These are phyloP conservation scores for Sceloporus tristichus DNA, from an alignment of 2,113 vertebrate genomes.

Conservation along the genomic window DNA sequence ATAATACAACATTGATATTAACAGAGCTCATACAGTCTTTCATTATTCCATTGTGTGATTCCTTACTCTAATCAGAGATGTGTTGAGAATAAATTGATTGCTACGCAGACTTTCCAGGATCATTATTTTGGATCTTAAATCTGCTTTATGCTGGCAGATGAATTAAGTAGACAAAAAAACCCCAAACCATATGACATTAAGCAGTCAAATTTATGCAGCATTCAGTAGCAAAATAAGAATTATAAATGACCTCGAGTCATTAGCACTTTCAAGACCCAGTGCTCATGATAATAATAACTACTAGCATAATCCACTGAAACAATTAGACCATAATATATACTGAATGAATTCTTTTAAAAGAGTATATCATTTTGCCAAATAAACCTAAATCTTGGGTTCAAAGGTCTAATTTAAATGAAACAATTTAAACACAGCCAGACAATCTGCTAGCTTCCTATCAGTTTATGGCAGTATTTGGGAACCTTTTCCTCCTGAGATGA, in stretches of 20 bases:
- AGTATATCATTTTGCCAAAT: neutral
- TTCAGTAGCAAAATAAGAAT: conserved; percentile 32
- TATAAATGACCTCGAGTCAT: conserved; percentile 42
- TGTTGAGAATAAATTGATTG: neutral
- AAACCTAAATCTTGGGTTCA: neutral
- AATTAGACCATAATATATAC: conserved; percentile 16
- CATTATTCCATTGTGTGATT: conserved; percentile 17
- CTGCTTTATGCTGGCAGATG: conserved; percentile 21
- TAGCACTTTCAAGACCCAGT: conserved; percentile 35
- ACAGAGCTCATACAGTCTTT: conserved; percentile 18
- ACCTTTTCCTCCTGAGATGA: neutral
- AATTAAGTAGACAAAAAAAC: conserved; percentile 23
- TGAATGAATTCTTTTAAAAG: conserved; percentile 30
- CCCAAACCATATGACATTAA: conserved; percentile 17
- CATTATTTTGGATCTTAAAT: conserved; percentile 37
- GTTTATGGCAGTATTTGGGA: neutral
- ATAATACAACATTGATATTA: conserved; percentile 26
- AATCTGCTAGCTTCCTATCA: neutral
- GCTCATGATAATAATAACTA: conserved; percentile 44
- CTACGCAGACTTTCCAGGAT: conserved; percentile 26
- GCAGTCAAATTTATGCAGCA: neutral
- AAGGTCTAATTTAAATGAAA: neutral
- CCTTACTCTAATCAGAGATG: conserved; percentile 35
- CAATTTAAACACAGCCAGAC: neutral
- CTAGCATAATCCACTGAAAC: conserved; percentile 15